Evolutionary conservation across 2,797 vertebrate genomes (phyloP).

Genomic region (Melanotaenia trifasciata): DNA sequence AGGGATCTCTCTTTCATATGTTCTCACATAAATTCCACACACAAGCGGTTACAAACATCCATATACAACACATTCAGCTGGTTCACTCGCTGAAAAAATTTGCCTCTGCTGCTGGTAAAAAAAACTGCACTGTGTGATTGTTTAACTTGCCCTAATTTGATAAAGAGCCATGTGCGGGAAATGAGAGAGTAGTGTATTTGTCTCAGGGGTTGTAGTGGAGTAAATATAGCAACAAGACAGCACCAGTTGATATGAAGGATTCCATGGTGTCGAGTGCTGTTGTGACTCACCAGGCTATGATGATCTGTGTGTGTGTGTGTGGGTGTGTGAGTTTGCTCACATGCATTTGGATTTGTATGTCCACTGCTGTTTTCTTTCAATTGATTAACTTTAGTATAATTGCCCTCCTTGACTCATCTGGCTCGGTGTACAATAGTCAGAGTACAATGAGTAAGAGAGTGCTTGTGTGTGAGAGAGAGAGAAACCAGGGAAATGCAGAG

Average conservation of each 20-base stretch:
- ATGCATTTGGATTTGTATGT: slow-evolving; percentile 43
- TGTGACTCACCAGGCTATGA: slow-evolving; percentile 73
- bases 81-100: slow-evolving; percentile 51
- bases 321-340: slow-evolving; percentile 28
- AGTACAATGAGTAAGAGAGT: slow-evolving; percentile 21
- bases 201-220: slow-evolving; percentile 74
- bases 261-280: slow-evolving; percentile 73
- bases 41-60: slow-evolving; percentile 36
- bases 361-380: slow-evolving; percentile 51
- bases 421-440: slow-evolving; percentile 28
- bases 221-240: slow-evolving; percentile 85
- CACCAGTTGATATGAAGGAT: slow-evolving; percentile 82
- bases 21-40: slow-evolving; percentile 49
- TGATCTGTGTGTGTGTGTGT: slow-evolving; percentile 26
- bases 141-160: slow-evolving; percentile 79
- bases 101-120: slow-evolving; percentile 54
- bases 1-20: slow-evolving; percentile 50
- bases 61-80: slow-evolving; percentile 56
- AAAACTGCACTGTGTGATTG: slow-evolving; percentile 61
- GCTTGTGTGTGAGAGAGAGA: slow-evolving; percentile 13
- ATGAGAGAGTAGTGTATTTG: slow-evolving; percentile 78
- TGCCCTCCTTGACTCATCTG: slow-evolving; percentile 38
- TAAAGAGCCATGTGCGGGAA: slow-evolving; percentile 74
- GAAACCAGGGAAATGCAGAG: slow-evolving; percentile 23
- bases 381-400: slow-evolving; percentile 54